These are phyloP conservation scores for Drosophila jambulina DNA, from an alignment of 1,140 invertebrate species.

Conservation along the genomic window DNA sequence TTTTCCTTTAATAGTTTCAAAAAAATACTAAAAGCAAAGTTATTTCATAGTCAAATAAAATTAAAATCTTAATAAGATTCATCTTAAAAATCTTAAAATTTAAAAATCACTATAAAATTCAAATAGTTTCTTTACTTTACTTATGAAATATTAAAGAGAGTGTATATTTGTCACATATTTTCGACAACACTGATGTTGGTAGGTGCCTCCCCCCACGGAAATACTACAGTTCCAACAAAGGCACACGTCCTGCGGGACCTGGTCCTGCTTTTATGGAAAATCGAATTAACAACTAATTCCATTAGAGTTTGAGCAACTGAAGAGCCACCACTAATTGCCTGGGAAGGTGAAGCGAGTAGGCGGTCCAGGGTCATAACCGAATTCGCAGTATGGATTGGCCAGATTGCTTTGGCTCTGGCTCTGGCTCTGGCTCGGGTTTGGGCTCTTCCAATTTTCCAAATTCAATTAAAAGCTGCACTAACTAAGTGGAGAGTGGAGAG, in stretches of 20 bases:
- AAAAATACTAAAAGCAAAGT: background rate
- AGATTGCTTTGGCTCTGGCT: constrained; percentile 17
- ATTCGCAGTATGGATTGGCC: constrained; percentile 50
- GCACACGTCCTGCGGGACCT: constrained; percentile 5
- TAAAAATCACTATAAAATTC: background rate
- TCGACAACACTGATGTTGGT: background rate
- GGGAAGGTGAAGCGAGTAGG: constrained; percentile 3
- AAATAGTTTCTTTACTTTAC: background rate
- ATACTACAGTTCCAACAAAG: constrained; percentile 2
- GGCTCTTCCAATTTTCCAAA: constrained; percentile 54
- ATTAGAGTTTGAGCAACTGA: constrained; percentile 45
- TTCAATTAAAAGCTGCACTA: constrained; percentile 71
- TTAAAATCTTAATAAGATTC: background rate
- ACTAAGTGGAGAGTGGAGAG: constrained; percentile 17
- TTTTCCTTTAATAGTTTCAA: background rate
- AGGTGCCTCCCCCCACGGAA: background rate
- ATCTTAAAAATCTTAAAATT: background rate
- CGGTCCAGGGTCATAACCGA: constrained; percentile 44
- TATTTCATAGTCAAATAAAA: background rate
- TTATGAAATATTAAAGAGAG: background rate
- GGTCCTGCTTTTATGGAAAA: constrained; percentile 58
- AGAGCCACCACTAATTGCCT: constrained; percentile 62
- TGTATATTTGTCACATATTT: background rate
- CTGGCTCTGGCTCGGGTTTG: background rate
- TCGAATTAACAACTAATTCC: constrained; percentile 67